Conservation (phyloP, 2,797 vertebrate species). For the Gastrophryne carolinensis region DNA sequence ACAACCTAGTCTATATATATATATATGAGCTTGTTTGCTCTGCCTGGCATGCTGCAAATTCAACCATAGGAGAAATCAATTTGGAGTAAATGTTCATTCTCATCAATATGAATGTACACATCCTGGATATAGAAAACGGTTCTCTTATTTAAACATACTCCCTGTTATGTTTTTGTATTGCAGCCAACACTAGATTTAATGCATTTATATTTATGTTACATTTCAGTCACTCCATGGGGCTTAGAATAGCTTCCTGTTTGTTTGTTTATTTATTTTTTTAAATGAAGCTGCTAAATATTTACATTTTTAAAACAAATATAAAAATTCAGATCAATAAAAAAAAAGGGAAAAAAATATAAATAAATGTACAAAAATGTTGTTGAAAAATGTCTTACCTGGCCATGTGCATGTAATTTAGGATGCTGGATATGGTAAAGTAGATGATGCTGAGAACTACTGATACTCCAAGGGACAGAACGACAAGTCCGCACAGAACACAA, state of each 20-base stretch:
- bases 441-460: conserved; percentile 64
- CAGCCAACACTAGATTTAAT: too few species aligned
- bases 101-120: conserved; percentile 1
- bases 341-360: background rate
- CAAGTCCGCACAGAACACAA: conserved; percentile 72
- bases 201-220: too few species aligned
- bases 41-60: background rate
- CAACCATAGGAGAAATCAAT: background rate
- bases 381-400: conserved; percentile 59
- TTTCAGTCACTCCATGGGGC: background rate
- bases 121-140: background rate
- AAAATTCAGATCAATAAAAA: background rate
- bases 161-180: too few species aligned
- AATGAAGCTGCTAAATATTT: background rate
- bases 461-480: conserved; percentile 64
- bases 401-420: conserved; percentile 66
- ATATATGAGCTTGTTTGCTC: background rate
- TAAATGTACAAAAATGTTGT: background rate
- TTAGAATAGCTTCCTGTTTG: background rate
- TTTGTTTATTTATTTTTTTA: background rate
- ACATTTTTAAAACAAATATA: background rate
- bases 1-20: background rate
- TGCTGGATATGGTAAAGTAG: conserved; percentile 64
- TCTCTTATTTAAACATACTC: too few species aligned
- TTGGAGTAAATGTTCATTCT: background rate